Percentiles rank a stretch among this genome's conserved stretches.
These are phyloP conservation scores for Columba livia DNA, from an alignment of 2,113 vertebrate species.

Conservation along the genomic window DNA sequence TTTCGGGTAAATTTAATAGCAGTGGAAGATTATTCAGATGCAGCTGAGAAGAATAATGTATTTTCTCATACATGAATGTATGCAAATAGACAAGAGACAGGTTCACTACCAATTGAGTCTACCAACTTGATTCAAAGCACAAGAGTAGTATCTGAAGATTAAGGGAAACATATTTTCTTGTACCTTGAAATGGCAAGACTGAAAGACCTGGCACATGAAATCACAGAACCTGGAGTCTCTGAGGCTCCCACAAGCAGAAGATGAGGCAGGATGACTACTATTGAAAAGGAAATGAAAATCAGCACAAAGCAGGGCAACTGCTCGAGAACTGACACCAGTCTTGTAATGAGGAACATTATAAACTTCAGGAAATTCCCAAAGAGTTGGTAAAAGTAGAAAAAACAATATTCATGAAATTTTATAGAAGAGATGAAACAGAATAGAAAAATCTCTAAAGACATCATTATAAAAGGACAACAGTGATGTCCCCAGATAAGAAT, in stretches of 20 bases:
- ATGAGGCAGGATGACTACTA: background rate
- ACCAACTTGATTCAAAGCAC: background rate
- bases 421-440: background rate
- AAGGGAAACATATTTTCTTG: background rate
- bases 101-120: background rate
- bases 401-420: background rate
- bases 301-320: background rate
- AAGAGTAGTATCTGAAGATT: background rate
- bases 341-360: background rate
- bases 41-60: background rate
- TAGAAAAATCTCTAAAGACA: background rate
- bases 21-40: background rate
- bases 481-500: background rate
- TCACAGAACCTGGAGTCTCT: background rate
- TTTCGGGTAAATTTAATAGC: background rate
- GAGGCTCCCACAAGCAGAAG: background rate
- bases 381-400: background rate
- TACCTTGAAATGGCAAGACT: background rate
- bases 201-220: background rate
- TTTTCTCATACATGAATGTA: background rate
- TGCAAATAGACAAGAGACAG: background rate
- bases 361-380: background rate
- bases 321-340: background rate
- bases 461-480: background rate
- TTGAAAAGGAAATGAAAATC: background rate